Base-by-base conservation (phyloP, 2,113 vertebrate genomes). In the Oostethus manadensis region DNA sequence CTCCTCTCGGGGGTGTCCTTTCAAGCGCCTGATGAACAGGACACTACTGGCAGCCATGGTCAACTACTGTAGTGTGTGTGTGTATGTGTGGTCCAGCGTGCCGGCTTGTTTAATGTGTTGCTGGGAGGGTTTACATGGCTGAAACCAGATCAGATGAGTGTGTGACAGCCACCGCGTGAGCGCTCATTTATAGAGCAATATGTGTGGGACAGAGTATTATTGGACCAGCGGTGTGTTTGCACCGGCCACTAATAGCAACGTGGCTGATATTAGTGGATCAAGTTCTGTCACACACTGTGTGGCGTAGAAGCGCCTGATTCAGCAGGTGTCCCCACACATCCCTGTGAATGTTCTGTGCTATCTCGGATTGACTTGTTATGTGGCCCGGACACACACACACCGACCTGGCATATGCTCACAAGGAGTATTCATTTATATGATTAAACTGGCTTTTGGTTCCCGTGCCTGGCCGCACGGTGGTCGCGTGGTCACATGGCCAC, bases 201-300 rank as follows among this genome's bases (percentile, higher is more conserved):
- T 76, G 75, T 75, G 69, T 72, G 81, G 74, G 83, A 72, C 60
- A 70, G 64, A 74, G 72, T 86, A 84, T 86, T 84, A 84, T 84
- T 83, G 80, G 84, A 65, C 18, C n/a, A 43, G 40, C 64, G 49
- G 82, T 81, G 80, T 87, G 81, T 87, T 80, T 83, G 73, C 71
- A 70, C 67, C 71, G 62, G 73, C 73, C 62, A 66, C 68, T 82
- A 84, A 86, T 87, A 86, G 80, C 68, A 43, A 20, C 64, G 61
- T 35, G 72, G 76, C 72, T 83, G 81, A 87, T 88, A 83, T 85
- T 83, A 68, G 78, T 69, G 69, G 81, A 81, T 87, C 71, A 61
- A 70, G 86, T 88, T 88, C 75, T 78, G 87, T 88, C 88, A 87
- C 86, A 89, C 86, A 88, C 80, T 84, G 66, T 84, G 83, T 84